These are phyloP conservation scores for Nibea coibor DNA, from an alignment of 2,113 vertebrate species.

Conservation along the genomic window DNA sequence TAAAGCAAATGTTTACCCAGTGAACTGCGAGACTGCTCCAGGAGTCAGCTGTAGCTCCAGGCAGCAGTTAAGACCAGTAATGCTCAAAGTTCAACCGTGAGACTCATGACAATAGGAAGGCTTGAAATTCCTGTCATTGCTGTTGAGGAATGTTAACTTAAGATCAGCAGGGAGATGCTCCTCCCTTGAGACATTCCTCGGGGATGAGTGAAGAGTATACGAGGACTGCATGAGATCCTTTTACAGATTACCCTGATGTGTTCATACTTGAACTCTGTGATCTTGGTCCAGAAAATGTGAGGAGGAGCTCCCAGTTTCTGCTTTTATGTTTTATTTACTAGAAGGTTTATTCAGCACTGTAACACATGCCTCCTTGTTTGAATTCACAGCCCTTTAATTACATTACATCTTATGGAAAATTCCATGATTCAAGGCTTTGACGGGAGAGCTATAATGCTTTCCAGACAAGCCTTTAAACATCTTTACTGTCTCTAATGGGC, in stretches of 20 bases:
- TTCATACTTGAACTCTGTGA: not conserved
- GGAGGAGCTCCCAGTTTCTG: not conserved
- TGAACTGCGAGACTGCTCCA: not conserved
- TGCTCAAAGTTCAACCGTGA: constrained; percentile 10
- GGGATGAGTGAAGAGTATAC: constrained; percentile 39
- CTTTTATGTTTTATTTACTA: not conserved
- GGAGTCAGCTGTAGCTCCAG: not conserved
- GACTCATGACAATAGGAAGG: constrained; percentile 5
- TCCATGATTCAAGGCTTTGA: constrained; percentile 40
- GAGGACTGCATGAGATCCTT: not conserved
- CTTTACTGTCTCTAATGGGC: constrained; percentile 34
- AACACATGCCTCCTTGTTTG: constrained; percentile 10
- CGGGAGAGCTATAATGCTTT: constrained; percentile 24
- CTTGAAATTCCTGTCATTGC: constrained; percentile 45
- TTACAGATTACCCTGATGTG: not conserved
- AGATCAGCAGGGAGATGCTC: constrained; percentile 47
- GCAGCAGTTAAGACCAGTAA: not conserved
- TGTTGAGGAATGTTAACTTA: constrained; percentile 61
- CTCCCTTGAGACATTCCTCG: constrained; percentile 63
- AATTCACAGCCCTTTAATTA: constrained; percentile 36
- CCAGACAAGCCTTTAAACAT: constrained; percentile 51
- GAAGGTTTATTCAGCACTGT: not conserved
- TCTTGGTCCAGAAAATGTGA: not conserved
- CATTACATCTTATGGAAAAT: constrained; percentile 59
- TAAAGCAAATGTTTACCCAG: not conserved